These are phyloP conservation scores for Epinotia bilunana DNA, from an alignment of 2,888 invertebrate genomes.

Conservation along the genomic window DNA sequence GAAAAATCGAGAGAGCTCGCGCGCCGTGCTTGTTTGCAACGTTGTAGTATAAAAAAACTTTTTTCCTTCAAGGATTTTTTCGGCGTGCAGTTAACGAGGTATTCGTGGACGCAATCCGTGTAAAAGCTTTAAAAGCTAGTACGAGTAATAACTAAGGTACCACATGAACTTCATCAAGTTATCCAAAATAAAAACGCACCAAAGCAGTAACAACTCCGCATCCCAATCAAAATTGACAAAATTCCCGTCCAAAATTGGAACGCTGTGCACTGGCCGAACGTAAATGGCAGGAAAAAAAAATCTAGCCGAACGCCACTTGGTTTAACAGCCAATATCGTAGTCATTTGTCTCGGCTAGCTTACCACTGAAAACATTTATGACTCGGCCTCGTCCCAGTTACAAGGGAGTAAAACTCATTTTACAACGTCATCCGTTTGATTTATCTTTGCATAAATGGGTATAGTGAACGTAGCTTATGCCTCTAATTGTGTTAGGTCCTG, in stretches of 20 bases:
- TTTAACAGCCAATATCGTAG: conserved; percentile 74
- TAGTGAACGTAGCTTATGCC: conserved; percentile 65
- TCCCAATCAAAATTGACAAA: conserved; percentile 40
- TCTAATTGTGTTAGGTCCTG: conserved; percentile 64
- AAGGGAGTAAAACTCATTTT: conserved; percentile 18
- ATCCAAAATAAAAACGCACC: not conserved
- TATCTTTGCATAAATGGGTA: conserved; percentile 63
- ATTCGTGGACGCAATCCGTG: no score
- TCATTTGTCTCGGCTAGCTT: conserved; percentile 70
- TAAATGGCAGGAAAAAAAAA: conserved; percentile 58
- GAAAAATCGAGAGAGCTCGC: no score
- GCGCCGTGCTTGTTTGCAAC: no score
- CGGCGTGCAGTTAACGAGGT: no score
- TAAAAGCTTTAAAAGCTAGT: no score
- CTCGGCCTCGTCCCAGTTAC: not conserved
- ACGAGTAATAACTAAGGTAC: no score
- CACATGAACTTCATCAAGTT: no score
- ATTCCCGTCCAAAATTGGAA: conserved; percentile 23
- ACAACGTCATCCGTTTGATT: conserved; percentile 44
- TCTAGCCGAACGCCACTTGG: conserved; percentile 53
- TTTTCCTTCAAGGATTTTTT: no score
- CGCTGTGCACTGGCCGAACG: conserved; percentile 53
- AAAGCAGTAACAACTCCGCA: conserved; percentile 26
- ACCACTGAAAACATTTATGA: conserved; percentile 55
- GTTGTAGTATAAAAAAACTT: no score